phyloP scores from a whole-genome alignment of 2,797 vertebrate genomes.

The Melopsittacus undulatus region DNA sequence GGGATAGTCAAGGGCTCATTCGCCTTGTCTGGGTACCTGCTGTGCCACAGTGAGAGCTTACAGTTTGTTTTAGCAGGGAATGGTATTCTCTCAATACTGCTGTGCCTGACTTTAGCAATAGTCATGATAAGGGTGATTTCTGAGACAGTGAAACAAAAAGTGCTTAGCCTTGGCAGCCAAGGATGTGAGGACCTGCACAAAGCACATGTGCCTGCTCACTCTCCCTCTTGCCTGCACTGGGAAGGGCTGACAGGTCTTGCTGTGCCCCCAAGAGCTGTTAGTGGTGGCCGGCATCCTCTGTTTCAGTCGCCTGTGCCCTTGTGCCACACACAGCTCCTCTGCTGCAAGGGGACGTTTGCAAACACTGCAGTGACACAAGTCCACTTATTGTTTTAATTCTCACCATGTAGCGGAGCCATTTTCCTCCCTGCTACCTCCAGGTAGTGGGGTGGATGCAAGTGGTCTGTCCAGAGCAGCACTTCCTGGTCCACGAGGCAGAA shows the following conservation, averaged over 20 bases:
- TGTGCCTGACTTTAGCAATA: not conserved
- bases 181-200: not conserved
- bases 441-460: not conserved
- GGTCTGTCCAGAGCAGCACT: not conserved
- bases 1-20: not conserved
- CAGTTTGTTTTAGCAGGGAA: not conserved
- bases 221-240: not conserved
- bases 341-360: not conserved
- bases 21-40: not conserved
- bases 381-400: not conserved
- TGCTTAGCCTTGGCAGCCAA: fast-evolving
- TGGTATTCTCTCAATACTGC: fast-evolving
- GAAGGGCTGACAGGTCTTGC: not conserved
- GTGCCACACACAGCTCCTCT: not conserved
- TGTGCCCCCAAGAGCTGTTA: not conserved
- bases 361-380: not conserved
- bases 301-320: not conserved
- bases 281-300: fast-evolving
- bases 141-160: not conserved
- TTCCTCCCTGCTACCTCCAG: not conserved
- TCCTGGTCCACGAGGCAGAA: fast-evolving
- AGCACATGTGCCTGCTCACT: not conserved
- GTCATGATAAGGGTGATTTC: not conserved
- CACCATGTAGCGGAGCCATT: not conserved
- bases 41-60: fast-evolving